phyloP scores from a whole-genome alignment of 2,888 invertebrate genomes.

The Platycheirus rosarum region DNA sequence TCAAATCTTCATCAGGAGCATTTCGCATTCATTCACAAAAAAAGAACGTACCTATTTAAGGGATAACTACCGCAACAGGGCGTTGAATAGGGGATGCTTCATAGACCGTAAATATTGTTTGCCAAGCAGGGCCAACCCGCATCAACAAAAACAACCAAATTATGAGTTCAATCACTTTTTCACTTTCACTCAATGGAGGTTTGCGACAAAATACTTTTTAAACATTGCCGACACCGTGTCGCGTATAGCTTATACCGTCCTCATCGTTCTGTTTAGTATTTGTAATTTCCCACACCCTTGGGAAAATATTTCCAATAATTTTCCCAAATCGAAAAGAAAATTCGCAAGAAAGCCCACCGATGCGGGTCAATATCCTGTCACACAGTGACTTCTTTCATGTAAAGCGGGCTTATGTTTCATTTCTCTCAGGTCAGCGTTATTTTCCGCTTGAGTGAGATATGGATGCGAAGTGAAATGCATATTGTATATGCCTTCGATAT shows the following conservation, averaged over 20 bases:
- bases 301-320: conserved; percentile 32
- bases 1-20: conserved; percentile 3
- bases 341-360: conserved; percentile 53
- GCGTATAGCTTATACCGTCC: too few relatives aligned
- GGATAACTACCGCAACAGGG: conserved; percentile 14
- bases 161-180: conserved; percentile 52
- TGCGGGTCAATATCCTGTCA: conserved; percentile 62
- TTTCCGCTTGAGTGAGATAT: conserved; percentile 1
- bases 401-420: conserved; percentile 21
- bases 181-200: conserved; percentile 29
- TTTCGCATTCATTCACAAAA: conserved; percentile 24
- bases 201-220: not conserved
- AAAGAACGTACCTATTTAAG: too few relatives aligned
- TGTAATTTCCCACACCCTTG: conserved; percentile 59
- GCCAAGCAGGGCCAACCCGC: conserved; percentile 54
- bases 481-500: conserved; percentile 19
- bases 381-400: not conserved
- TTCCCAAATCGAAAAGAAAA: conserved; percentile 50
- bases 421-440: conserved; percentile 26
- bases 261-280: conserved; percentile 37
- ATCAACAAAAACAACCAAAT: conserved; percentile 69
- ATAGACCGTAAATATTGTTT: conserved; percentile 55
- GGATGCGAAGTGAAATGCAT: conserved; percentile 19
- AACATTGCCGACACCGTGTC: not conserved
- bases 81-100: conserved; percentile 60